Conservation (phyloP, 2,113 vertebrate genomes). For the Chaetodon trifascialis region DNA sequence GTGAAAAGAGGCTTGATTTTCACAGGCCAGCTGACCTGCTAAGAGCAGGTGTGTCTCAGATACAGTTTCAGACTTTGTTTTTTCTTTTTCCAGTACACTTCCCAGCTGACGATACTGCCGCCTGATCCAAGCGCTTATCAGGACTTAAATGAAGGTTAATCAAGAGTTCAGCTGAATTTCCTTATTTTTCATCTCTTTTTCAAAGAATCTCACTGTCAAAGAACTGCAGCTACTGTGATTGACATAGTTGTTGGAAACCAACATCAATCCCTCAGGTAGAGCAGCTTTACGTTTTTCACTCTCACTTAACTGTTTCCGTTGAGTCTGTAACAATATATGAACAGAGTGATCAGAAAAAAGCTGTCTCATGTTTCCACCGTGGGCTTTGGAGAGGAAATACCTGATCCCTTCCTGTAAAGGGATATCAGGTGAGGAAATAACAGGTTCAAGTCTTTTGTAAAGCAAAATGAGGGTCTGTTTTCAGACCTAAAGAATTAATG, state of each 20-base stretch:
- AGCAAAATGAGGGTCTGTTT: constrained; percentile 53
- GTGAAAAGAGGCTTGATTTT: constrained; percentile 81
- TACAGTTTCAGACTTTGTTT: constrained; percentile 79
- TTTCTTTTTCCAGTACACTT: constrained; percentile 50
- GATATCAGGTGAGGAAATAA: constrained; percentile 76
- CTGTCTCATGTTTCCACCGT: constrained; percentile 73
- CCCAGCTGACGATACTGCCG: constrained; percentile 60
- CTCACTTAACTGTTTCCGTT: constrained; percentile 64
- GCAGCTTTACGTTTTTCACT: constrained; percentile 35
- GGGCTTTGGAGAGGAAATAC: constrained; percentile 70
- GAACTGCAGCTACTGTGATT: not conserved
- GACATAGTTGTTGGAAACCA: constrained; percentile 7
- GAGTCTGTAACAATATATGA: constrained; percentile 67
- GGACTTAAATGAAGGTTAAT: constrained; percentile 51
- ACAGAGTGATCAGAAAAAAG: constrained; percentile 59
- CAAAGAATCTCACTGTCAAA: not conserved
- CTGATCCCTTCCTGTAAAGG: constrained; percentile 79
- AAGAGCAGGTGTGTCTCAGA: constrained; percentile 85
- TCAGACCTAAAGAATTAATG: constrained; percentile 41
- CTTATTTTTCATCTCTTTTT: constrained; percentile 22
- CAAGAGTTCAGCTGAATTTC: constrained; percentile 22
- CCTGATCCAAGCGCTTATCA: constrained; percentile 42
- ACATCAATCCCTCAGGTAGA: constrained; percentile 39
- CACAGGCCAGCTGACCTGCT: constrained; percentile 78
- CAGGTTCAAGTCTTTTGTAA: constrained; percentile 70